Conservation (phyloP, 2,797 vertebrate species). For the Dermochelys coriacea region DNA sequence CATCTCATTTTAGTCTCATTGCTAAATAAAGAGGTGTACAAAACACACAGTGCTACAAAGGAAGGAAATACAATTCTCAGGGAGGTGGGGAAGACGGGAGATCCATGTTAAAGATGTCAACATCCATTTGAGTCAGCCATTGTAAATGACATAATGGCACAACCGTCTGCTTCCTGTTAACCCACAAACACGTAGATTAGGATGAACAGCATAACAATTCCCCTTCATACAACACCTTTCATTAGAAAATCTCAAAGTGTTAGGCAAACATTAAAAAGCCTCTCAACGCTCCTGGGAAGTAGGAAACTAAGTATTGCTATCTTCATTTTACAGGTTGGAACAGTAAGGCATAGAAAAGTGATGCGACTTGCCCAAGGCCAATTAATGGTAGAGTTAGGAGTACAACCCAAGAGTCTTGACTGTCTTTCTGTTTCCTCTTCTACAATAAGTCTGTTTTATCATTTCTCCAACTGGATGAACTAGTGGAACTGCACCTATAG, state of each 20-base stretch:
- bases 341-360: conserved; percentile 11
- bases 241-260: conserved; percentile 64
- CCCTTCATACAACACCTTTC: conserved; percentile 19
- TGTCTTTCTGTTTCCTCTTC: neutral
- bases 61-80: conserved; percentile 49
- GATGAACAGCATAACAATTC: conserved; percentile 29
- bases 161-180: conserved; percentile 75
- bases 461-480: neutral
- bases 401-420: neutral
- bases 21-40: conserved; percentile 26
- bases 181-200: conserved; percentile 42
- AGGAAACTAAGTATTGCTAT: conserved; percentile 51
- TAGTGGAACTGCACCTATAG: neutral
- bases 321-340: neutral
- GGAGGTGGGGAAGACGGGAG: conserved; percentile 64
- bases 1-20: conserved; percentile 30
- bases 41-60: conserved; percentile 56
- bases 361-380: conserved; percentile 37
- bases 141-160: conserved; percentile 50
- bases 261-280: conserved; percentile 72
- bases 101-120: conserved; percentile 51
- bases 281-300: conserved; percentile 51
- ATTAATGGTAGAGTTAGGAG: neutral
- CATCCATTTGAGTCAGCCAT: conserved; percentile 67
- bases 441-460: neutral